These are phyloP conservation scores for Dichetophora obliterata DNA, from an alignment of 2,888 invertebrate species.

Conservation along the genomic window DNA sequence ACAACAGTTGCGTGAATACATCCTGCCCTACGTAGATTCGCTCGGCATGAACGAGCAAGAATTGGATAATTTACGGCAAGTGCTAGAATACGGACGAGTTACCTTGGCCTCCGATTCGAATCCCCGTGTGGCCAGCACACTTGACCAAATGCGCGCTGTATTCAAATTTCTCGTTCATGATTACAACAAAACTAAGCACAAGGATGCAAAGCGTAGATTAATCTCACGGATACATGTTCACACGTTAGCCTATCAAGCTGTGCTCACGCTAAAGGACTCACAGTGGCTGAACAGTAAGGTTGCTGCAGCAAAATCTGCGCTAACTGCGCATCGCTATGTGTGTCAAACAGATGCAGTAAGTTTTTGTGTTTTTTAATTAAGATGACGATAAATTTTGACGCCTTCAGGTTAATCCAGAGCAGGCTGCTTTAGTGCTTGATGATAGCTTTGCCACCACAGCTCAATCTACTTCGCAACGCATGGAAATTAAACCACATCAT, in stretches of 20 bases:
- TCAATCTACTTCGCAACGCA: conserved; percentile 71
- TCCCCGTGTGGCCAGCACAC: conserved; percentile 82
- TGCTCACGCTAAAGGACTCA: conserved; percentile 78
- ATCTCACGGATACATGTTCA: conserved; percentile 86
- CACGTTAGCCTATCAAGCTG: conserved; percentile 88
- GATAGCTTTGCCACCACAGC: conserved; percentile 85
- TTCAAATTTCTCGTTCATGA: conserved; percentile 68
- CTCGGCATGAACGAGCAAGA: conserved; percentile 93
- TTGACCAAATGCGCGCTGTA: conserved; percentile 85
- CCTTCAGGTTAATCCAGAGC: conserved; percentile 67
- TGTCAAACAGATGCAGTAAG: conserved; percentile 76
- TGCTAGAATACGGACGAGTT: conserved; percentile 78
- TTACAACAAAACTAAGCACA: conserved; percentile 59
- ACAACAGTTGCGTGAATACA: conserved; percentile 75
- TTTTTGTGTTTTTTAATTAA: conserved; percentile 21
- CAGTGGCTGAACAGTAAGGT: conserved; percentile 83
- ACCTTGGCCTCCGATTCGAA: conserved; percentile 83
- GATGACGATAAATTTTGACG: neutral
- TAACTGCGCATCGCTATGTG: conserved; percentile 86
- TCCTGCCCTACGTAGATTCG: conserved; percentile 83
- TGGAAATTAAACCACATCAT: conserved; percentile 77
- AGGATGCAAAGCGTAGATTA: conserved; percentile 68
- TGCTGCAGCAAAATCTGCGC: conserved; percentile 85
- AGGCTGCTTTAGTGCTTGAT: conserved; percentile 77
- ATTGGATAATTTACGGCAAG: conserved; percentile 80